These are phyloP conservation scores for Athetis lepigone DNA, from an alignment of 2,888 invertebrate species.

Conservation along the genomic window DNA sequence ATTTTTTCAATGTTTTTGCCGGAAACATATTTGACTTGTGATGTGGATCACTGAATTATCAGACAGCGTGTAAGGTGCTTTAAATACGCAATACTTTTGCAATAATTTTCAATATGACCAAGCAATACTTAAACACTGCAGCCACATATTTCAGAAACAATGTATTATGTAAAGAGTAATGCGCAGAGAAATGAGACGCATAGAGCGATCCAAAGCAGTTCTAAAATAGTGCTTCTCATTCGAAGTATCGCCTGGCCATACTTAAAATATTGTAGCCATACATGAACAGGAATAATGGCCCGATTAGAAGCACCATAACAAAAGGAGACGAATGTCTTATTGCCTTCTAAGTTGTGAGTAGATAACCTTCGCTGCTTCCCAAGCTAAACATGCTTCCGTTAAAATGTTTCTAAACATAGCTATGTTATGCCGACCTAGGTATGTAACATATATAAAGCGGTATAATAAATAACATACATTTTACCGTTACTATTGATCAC, in stretches of 20 bases:
- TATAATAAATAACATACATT: conserved; percentile 42
- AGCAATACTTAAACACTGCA: no score
- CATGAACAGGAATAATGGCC: no score
- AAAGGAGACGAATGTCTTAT: neutral
- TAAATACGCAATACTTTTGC: no score
- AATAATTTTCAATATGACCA: no score
- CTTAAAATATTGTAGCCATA: no score
- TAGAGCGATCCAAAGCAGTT: no score
- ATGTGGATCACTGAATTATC: conserved; percentile 5
- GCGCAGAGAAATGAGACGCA: no score
- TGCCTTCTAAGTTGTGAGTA: conserved; percentile 6
- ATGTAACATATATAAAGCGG: conserved; percentile 49
- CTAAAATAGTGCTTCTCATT: no score
- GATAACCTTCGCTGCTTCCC: neutral
- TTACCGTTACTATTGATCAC: conserved; percentile 41
- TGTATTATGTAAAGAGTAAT: no score
- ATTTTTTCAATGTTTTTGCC: conserved; percentile 6
- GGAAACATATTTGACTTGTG: conserved; percentile 29
- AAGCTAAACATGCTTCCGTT: conserved; percentile 42
- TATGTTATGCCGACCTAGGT: conserved; percentile 36
- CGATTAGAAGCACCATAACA: no score
- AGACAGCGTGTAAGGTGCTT: neutral
- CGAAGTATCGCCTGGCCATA: no score
- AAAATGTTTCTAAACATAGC: conserved; percentile 19
- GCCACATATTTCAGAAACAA: no score